Conservation (phyloP, 1,140 invertebrate genomes). For the Lanistes nyassanus region DNA sequence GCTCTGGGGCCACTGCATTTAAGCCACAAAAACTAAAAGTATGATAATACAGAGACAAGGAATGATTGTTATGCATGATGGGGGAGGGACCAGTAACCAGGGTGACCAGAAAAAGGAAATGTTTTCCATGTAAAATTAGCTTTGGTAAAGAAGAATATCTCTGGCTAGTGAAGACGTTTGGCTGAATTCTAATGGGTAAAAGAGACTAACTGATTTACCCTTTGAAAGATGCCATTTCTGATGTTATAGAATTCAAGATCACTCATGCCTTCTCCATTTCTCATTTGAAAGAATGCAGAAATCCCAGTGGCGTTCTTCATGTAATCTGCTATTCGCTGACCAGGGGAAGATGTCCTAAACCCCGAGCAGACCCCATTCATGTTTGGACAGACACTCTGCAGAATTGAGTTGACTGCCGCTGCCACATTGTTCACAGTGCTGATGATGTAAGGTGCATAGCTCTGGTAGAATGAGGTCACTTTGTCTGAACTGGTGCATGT, state of each 20-base stretch:
- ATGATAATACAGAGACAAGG: no score
- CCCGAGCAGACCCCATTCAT: slow-evolving; percentile 44
- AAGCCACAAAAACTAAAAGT: no score
- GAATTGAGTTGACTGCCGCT: slow-evolving; percentile 40
- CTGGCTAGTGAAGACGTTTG: no score
- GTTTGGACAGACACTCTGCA: slow-evolving; percentile 44
- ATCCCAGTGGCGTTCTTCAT: slow-evolving; percentile 34
- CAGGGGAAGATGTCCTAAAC: slow-evolving; percentile 33
- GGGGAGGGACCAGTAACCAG: no score
- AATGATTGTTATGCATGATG: no score
- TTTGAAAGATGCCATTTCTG: slow-evolving; percentile 27
- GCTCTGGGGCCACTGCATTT: no score
- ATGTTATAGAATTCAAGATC: slow-evolving; percentile 36
- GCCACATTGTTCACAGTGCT: slow-evolving; percentile 47
- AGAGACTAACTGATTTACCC: no score
- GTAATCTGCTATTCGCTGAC: slow-evolving; percentile 33
- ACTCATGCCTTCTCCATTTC: slow-evolving; percentile 44
- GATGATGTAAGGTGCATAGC: slow-evolving; percentile 43
- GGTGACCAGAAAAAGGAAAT: no score
- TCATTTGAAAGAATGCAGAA: slow-evolving; percentile 36
- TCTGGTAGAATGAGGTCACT: slow-evolving; percentile 35
- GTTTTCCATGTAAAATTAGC: no score
- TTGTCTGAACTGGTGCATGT: slow-evolving; percentile 31
- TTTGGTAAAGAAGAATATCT: no score
- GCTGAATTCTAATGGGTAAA: no score